Evolutionary conservation across 2,888 invertebrate genomes (phyloP).

Genomic region (Erebia ligea): DNA sequence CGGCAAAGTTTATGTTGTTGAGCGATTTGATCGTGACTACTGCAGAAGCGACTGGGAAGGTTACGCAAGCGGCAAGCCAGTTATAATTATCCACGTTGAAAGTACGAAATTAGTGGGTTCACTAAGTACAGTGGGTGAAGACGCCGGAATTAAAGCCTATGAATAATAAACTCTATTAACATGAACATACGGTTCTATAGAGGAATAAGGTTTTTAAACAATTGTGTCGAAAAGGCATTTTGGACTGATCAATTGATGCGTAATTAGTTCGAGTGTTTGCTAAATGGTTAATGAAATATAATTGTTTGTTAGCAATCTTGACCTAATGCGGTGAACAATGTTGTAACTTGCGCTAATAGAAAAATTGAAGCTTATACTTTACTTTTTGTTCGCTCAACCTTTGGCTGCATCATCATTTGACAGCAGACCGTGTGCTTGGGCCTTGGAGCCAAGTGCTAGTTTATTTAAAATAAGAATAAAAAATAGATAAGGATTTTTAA

Average conservation of each 20-base stretch:
- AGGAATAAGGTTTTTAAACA: neutral
- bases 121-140: slow-evolving; percentile 43
- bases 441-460: no score
- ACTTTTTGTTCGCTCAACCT: neutral
- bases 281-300: slow-evolving; percentile 25
- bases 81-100: slow-evolving; percentile 78
- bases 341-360: slow-evolving; percentile 14
- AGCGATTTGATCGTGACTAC: slow-evolving; percentile 73
- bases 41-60: slow-evolving; percentile 66
- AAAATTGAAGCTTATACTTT: neutral
- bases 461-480: no score
- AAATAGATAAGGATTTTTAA: no score
- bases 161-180: slow-evolving; percentile 2
- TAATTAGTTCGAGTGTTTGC: slow-evolving; percentile 33
- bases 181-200: neutral
- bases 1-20: slow-evolving; percentile 50
- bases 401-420: no score
- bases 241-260: slow-evolving; percentile 29
- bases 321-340: slow-evolving; percentile 23
- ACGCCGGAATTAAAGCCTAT: neutral
- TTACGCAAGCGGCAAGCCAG: slow-evolving; percentile 66
- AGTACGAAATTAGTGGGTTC: slow-evolving; percentile 72
- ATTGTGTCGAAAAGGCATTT: slow-evolving; percentile 22
- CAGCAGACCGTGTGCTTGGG: no score
- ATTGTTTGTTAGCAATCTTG: slow-evolving; percentile 30